Conservation (phyloP, 1,140 invertebrate genomes). For the Zaprionus kolodkinae region DNA sequence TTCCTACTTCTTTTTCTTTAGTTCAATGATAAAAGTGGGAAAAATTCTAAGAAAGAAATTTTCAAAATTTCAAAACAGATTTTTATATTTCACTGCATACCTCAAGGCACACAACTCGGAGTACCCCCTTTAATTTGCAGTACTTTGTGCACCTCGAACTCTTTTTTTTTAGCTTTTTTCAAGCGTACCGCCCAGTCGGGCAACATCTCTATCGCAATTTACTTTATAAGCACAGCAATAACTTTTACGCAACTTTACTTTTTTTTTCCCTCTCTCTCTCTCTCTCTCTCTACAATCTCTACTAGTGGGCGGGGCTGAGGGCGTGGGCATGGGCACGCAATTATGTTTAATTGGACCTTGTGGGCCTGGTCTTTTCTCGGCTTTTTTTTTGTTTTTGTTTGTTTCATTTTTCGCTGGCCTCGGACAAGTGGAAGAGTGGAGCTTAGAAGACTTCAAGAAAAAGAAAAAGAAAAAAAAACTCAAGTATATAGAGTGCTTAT, state of each 20-base stretch:
- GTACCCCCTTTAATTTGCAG: background rate
- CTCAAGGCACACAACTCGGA: background rate
- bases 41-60: background rate
- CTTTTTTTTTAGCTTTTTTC: background rate
- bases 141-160: background rate
- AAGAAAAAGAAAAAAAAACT: conserved; percentile 6
- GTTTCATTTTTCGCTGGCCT: background rate
- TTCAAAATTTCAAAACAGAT: background rate
- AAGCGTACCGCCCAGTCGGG: conserved; percentile 17
- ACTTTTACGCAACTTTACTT: conserved; percentile 42
- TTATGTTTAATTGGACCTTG: conserved; percentile 78
- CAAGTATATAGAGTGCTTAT: conserved; percentile 21
- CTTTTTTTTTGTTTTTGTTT: conserved; percentile 32
- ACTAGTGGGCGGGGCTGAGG: conserved; percentile 10
- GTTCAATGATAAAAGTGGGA: too few species aligned
- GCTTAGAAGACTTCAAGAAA: conserved; percentile 12
- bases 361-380: conserved; percentile 58
- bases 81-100: background rate
- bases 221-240: conserved; percentile 29
- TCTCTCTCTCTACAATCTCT: background rate
- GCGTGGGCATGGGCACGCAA: conserved; percentile 45
- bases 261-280: conserved; percentile 19
- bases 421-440: conserved; percentile 19
- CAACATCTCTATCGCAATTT: conserved; percentile 9
- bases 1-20: too few species aligned